Conservation (phyloP, 1,140 invertebrate species). For the Brachionus plicatilis region DNA sequence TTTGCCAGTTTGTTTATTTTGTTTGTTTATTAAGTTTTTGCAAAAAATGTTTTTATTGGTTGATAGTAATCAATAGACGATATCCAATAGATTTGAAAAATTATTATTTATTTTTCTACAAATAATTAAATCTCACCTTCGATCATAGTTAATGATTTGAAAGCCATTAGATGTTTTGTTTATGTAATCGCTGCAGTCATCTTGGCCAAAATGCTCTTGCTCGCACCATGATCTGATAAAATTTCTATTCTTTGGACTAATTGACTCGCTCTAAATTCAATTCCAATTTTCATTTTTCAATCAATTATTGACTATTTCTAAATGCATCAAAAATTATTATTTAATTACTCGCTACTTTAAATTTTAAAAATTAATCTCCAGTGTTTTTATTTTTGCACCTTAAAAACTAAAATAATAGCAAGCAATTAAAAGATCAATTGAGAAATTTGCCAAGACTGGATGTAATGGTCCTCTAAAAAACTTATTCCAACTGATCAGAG, state of each 20-base stretch:
- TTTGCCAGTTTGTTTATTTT: not conserved
- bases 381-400: not conserved
- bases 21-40: not conserved
- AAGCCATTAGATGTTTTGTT: not conserved
- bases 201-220: not conserved
- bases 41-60: not conserved
- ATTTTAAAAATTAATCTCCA: not conserved
- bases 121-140: constrained; percentile 34
- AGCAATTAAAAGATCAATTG: not conserved
- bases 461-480: no score
- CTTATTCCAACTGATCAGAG: no score
- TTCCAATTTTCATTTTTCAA: not conserved
- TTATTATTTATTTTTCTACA: not conserved
- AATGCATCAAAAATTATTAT: not conserved
- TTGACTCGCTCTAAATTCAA: not conserved
- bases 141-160: not conserved
- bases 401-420: not conserved
- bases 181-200: constrained; percentile 6
- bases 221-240: constrained; percentile 12
- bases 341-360: not conserved
- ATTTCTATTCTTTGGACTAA: constrained; percentile 16
- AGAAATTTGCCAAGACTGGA: no score
- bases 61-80: not conserved
- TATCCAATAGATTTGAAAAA: not conserved
- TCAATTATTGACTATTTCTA: not conserved